A percentile compares a stretch with the other conserved stretches of the same genome.
Evolutionary conservation across 2,113 vertebrate genomes (phyloP).

Genomic region (Leptocoma aspasia): DNA sequence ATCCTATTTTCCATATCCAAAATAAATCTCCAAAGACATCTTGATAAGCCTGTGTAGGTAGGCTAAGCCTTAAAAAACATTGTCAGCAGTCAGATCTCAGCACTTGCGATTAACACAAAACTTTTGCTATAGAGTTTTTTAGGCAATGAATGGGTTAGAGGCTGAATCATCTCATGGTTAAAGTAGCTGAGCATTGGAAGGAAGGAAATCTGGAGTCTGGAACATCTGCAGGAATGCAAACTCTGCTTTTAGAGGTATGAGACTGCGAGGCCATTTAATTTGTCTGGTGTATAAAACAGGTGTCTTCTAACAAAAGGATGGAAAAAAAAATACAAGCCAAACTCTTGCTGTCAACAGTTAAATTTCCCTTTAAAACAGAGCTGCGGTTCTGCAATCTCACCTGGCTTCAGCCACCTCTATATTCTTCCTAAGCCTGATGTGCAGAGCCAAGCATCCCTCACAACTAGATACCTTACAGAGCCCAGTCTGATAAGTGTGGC

Average conservation of each 20-base stretch:
- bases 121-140: background rate
- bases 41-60: background rate
- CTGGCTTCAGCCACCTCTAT: background rate
- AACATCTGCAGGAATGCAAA: background rate
- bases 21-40: background rate
- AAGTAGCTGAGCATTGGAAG: background rate
- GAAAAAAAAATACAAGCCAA: background rate
- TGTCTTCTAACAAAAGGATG: background rate
- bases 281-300: background rate
- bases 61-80: background rate
- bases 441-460: background rate
- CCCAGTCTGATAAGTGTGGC: background rate
- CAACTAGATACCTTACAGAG: background rate
- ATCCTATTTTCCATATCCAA: constrained; percentile 13
- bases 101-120: background rate
- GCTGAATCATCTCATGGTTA: background rate
- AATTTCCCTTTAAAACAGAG: background rate
- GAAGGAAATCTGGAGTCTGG: background rate
- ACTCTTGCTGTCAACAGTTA: background rate
- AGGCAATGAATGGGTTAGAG: background rate
- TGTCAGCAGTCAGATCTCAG: background rate
- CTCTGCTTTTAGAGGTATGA: background rate
- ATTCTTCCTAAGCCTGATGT: background rate
- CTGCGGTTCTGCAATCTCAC: background rate
- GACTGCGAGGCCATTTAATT: background rate